These are phyloP conservation scores for Aythya baeri DNA, from an alignment of 2,113 vertebrate species.

Conservation along the genomic window DNA sequence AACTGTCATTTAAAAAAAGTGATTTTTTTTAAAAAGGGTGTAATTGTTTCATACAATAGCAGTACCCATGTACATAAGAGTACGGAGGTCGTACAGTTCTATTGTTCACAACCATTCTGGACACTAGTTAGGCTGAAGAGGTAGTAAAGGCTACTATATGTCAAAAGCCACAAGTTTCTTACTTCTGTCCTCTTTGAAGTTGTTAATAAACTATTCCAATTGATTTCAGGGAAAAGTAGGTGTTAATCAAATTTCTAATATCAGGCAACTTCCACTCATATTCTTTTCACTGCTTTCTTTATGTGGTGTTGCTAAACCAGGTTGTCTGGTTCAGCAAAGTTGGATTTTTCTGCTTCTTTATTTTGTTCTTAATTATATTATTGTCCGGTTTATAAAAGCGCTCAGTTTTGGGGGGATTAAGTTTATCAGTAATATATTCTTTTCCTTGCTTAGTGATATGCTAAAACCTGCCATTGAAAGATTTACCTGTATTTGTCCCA, in stretches of 20 bases:
- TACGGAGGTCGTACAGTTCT: slow-evolving; percentile 56
- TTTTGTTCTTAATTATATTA: slow-evolving; percentile 19
- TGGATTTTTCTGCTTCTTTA: neutral
- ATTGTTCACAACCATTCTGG: slow-evolving; percentile 54
- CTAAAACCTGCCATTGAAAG: slow-evolving; percentile 66
- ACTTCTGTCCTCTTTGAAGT: slow-evolving; percentile 49
- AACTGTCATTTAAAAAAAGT: slow-evolving; percentile 62
- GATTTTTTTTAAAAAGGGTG: slow-evolving; percentile 64
- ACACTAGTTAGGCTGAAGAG: slow-evolving; percentile 52
- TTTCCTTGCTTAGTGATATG: slow-evolving; percentile 59
- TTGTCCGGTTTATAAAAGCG: slow-evolving; percentile 45
- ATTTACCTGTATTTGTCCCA: slow-evolving; percentile 62
- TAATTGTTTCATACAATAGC: slow-evolving; percentile 68
- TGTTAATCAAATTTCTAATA: slow-evolving; percentile 26
- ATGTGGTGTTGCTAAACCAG: slow-evolving; percentile 24
- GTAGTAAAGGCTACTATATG: slow-evolving; percentile 32
- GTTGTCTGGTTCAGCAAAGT: slow-evolving; percentile 54
- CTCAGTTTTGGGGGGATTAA: slow-evolving; percentile 40
- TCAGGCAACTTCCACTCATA: neutral
- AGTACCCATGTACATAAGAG: slow-evolving; percentile 73
- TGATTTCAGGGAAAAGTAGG: slow-evolving; percentile 33
- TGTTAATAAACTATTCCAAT: slow-evolving; percentile 29
- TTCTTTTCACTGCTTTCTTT: slow-evolving; percentile 30
- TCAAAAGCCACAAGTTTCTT: slow-evolving; percentile 59
- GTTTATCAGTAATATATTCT: slow-evolving; percentile 35